phyloP scores from a whole-genome alignment of 2,888 invertebrate genomes.

The Drosophila maculinotata region DNA sequence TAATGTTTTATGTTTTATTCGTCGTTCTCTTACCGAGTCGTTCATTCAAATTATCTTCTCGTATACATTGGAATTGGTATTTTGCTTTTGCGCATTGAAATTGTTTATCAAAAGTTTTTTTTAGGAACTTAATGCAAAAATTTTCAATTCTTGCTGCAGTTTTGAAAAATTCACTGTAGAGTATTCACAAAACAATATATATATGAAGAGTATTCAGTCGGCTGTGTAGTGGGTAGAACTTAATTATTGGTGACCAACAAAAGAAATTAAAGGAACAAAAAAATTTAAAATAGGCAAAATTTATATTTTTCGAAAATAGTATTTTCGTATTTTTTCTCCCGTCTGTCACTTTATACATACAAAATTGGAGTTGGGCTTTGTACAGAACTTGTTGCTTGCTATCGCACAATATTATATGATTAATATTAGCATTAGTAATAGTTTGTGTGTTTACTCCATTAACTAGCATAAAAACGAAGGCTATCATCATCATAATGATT shows the following conservation, averaged over 20 bases:
- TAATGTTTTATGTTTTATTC: constrained; percentile 27
- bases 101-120: constrained; percentile 35
- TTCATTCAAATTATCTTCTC: constrained; percentile 46
- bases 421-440: constrained; percentile 60
- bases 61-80: constrained; percentile 62
- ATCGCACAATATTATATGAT: constrained; percentile 50
- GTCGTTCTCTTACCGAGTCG: constrained; percentile 25
- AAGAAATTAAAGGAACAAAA: constrained; percentile 37
- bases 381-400: constrained; percentile 63
- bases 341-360: constrained; percentile 66
- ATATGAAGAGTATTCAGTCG: constrained; percentile 28
- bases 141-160: constrained; percentile 25
- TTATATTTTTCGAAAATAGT: constrained; percentile 77
- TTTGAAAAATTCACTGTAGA: constrained; percentile 25
- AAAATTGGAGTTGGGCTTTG: constrained; percentile 79
- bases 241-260: constrained; percentile 7
- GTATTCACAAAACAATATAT: constrained; percentile 9
- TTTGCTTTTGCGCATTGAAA: constrained; percentile 41
- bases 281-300: constrained; percentile 46
- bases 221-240: constrained; percentile 14
- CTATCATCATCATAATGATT: constrained; percentile 23
- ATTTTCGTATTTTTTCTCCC: constrained; percentile 58
- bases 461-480: constrained; percentile 62
- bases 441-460: constrained; percentile 70
- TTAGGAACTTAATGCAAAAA: constrained; percentile 68